Evolutionary conservation across 2,113 vertebrate species (phyloP), one percentile per base, ranked within the genome.

Genomic region (Phycodurus eques): DNA sequence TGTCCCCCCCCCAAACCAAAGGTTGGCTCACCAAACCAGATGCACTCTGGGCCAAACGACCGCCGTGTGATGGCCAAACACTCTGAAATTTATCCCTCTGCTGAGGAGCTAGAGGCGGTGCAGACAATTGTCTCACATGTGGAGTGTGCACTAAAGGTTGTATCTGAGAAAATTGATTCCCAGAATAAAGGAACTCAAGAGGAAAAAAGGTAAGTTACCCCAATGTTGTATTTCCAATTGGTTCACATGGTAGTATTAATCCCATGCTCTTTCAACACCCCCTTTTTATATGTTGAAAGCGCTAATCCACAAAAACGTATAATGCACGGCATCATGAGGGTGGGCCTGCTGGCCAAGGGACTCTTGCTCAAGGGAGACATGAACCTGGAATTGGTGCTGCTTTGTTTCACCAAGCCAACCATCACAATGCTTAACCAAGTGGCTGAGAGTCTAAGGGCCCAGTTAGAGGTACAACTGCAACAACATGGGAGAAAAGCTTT

Each of bases 31-130:
- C 31, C 63, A 51, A 76, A 60, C 20, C 85, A 92, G 89, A 92
- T 92, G 17, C 93, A 93, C 0, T 89, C 93, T 72, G 90, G 95
- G 2, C 80, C 82, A 89, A 96, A 97, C 39, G 97, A 99, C 80
- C 97, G 96, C n/a, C 95, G 96, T 0, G 93, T 98, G 63, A 96
- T 97, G 94, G 95, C 95, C 73, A 99, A 98, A 72, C 98, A 99
- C 83, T 93, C 95, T 19, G 94, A 95, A 11, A 94, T 99, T n/a
- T 99, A 99, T 78, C 98, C 98, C 0, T 93, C 95, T 0, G 91
- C 96, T 74, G 95, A 96, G 83, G 96, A 98, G 70, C 91, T 99
- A 80, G 95, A 97, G 82, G 95, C 94, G 0, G 96, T 99, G 54
- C 98, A 99, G 90, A 96, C 92, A 51, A 95, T 99, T 81, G 94